A percentile compares a stretch with the other conserved stretches of the same genome.
These are phyloP conservation scores for fruit fly (Drosophila melanogaster) DNA, from an alignment of 1,140 invertebrate genomes.

Conservation along the genomic window DNA sequence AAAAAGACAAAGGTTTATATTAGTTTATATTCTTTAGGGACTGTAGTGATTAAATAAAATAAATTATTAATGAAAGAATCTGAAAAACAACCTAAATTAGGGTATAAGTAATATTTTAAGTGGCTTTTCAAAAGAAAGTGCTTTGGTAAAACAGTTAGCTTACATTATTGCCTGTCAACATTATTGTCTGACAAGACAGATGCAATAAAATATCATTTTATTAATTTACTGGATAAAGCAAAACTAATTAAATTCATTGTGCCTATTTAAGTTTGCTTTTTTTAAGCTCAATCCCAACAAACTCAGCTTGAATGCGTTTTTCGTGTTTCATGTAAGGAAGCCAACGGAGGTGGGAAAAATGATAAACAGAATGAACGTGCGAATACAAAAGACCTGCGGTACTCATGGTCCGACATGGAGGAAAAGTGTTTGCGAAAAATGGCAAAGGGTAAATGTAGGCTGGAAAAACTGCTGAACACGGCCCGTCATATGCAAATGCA, in stretches of 20 bases:
- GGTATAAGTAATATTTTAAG: too few relatives aligned
- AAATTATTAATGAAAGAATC: too few relatives aligned
- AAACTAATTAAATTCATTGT: too few relatives aligned
- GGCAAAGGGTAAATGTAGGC: neutral
- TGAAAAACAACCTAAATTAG: too few relatives aligned
- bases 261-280: too few relatives aligned
- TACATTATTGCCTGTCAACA: too few relatives aligned
- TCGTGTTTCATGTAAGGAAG: constrained; percentile 41
- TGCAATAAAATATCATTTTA: too few relatives aligned
- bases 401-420: constrained; percentile 9
- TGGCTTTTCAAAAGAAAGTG: too few relatives aligned
- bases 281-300: constrained; percentile 5
- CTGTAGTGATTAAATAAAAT: too few relatives aligned
- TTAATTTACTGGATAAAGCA: too few relatives aligned
- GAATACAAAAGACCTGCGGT: constrained; percentile 32
- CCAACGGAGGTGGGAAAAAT: constrained; percentile 18
- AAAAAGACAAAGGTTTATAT: neutral
- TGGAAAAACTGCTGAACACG: constrained; percentile 16
- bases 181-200: too few relatives aligned
- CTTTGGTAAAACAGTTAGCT: too few relatives aligned
- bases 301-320: constrained; percentile 49
- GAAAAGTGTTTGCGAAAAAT: neutral
- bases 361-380: constrained; percentile 36
- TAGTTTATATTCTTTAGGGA: neutral
- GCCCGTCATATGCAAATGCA: constrained; percentile 50